Evolutionary conservation across 2,113 vertebrate species (phyloP).

Genomic region (Prochilodus magdalenae): DNA sequence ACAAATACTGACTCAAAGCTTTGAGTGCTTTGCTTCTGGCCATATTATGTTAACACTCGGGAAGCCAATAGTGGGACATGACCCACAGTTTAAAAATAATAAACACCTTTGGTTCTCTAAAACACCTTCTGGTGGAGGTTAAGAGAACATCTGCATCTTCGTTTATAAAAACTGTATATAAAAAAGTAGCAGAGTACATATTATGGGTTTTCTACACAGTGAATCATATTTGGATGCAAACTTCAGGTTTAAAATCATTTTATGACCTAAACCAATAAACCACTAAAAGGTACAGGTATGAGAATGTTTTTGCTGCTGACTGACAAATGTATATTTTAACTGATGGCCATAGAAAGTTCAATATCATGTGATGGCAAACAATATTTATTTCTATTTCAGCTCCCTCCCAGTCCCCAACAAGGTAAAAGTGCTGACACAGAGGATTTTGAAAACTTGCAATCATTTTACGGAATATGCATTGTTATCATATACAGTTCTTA

Average conservation of each 20-base stretch:
- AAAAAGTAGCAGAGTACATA: neutral
- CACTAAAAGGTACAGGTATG: neutral
- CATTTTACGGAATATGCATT: slow-evolving; percentile 70
- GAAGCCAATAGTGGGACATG: no score
- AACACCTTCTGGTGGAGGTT: no score
- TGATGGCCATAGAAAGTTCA: neutral
- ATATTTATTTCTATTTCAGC: neutral
- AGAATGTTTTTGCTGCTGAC: neutral
- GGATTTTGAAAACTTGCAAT: slow-evolving; percentile 67
- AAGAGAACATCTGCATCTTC: no score
- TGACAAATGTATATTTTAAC: slow-evolving; percentile 22
- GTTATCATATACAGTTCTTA: slow-evolving; percentile 68
- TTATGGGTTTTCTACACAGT: neutral
- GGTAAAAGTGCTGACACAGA: slow-evolving; percentile 70
- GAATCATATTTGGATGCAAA: neutral
- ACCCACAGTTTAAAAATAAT: no score
- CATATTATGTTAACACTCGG: no score
- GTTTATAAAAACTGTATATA: neutral
- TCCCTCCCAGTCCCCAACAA: slow-evolving; percentile 52
- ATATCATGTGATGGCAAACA: neutral
- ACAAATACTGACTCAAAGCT: no score
- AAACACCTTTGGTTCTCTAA: no score
- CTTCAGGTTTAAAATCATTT: neutral
- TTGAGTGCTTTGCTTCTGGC: no score
- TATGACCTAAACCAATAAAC: neutral